phyloP scores from a whole-genome alignment of 2,888 invertebrate species.

The Ormyrus rosae region DNA sequence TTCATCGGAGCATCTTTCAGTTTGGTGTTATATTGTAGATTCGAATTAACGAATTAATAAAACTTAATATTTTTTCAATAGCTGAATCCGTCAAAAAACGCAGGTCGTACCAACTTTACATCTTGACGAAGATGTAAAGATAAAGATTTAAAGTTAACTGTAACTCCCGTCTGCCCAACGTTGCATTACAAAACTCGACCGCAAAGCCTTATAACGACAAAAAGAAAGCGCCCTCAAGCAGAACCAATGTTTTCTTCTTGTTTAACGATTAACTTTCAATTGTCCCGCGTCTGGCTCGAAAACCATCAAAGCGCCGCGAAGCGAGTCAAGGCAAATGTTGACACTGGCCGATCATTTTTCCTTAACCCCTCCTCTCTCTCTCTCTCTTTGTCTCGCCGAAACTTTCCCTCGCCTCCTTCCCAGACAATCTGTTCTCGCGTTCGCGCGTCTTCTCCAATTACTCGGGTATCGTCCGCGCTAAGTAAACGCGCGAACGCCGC shows the following conservation, averaged over 20 bases:
- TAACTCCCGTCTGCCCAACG: too few species aligned
- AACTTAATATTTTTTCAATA: too few species aligned
- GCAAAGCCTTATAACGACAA: neutral
- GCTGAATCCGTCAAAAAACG: too few species aligned
- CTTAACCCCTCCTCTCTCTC: neutral
- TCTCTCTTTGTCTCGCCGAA: constrained; percentile 9
- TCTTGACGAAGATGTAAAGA: too few species aligned
- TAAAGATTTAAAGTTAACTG: too few species aligned
- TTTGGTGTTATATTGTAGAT: too few species aligned
- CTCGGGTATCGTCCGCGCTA: constrained; percentile 16
- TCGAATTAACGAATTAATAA: too few species aligned
- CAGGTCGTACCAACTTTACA: too few species aligned
- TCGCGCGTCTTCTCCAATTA: constrained; percentile 45
- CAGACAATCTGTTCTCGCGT: constrained; percentile 9
- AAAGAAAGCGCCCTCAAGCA: neutral
- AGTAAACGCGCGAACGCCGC: constrained; percentile 30
- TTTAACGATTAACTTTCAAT: constrained; percentile 45
- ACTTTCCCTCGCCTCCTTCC: neutral
- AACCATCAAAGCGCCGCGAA: constrained; percentile 8
- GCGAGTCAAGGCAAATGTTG: constrained; percentile 41
- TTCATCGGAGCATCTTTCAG: too few species aligned
- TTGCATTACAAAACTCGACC: too few species aligned
- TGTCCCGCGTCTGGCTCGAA: constrained; percentile 9
- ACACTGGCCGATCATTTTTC: constrained; percentile 24
- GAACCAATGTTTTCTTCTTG: constrained; percentile 25